A percentile compares a stretch with the other conserved stretches of the same genome.
Conservation (phyloP, 2,888 invertebrate species). For the Xanthorhoe spadicearia region DNA sequence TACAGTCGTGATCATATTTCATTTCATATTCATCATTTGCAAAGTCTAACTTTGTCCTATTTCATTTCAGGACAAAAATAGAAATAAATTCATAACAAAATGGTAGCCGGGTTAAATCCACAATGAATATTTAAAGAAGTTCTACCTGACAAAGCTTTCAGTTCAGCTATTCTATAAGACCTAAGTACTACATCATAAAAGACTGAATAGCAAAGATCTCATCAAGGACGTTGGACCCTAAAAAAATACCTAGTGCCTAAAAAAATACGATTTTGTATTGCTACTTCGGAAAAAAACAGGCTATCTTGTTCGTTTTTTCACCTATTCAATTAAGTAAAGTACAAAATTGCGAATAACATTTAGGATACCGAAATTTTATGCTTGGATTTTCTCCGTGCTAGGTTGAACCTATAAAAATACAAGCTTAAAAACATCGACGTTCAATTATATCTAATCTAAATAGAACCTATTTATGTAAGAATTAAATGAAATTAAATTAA, state of each 20-base stretch:
- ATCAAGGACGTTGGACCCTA: background rate
- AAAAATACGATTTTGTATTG: background rate
- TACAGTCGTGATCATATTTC: too few relatives aligned
- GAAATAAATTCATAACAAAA: background rate
- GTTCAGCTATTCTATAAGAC: background rate
- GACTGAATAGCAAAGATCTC: background rate
- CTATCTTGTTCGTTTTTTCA: background rate
- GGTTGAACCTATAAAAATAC: background rate
- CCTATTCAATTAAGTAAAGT: background rate
- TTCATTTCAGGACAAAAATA: background rate
- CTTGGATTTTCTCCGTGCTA: background rate
- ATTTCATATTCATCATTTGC: too few relatives aligned
- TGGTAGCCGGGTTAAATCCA: background rate
- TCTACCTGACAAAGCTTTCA: background rate
- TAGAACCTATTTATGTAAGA: too few relatives aligned
- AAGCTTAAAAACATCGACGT: background rate
- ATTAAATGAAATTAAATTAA: too few relatives aligned
- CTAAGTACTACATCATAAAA: background rate
- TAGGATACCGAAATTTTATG: background rate
- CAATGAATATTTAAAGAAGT: background rate
- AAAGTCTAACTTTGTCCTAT: too few relatives aligned
- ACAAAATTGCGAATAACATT: background rate
- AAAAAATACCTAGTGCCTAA: background rate
- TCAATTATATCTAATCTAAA: too few relatives aligned
- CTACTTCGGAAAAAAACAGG: background rate